Evolutionary conservation across 2,888 invertebrate genomes (phyloP), one percentile per base, ranked within the genome.

Genomic region (Eristalinus sepulchralis): DNA sequence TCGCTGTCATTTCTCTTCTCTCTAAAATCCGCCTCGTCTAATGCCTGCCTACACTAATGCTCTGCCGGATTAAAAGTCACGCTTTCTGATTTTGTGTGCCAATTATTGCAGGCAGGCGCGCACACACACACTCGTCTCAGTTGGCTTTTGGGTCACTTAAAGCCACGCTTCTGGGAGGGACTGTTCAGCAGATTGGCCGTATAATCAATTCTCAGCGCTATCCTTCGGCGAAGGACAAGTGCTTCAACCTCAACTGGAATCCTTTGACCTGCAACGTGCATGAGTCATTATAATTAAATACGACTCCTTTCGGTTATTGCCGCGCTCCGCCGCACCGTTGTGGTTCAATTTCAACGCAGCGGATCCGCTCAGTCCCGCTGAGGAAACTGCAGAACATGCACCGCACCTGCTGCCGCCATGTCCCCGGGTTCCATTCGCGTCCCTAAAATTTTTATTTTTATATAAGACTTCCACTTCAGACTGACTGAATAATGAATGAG

Each of bases 401-500:
- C 2, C 57, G 57, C 57, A 20, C 57, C 24, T 57, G 57, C 57
- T 22, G 22, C n/a, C 57, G 13, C 55, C 47, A 11, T n/a, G n/a
- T 34, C 13, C 36, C 22, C 55, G 55, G 13, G 11, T 39, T 27
- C 27, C 34, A 17, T 8, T 34, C 33, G 59, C 63, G 22, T 81
- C 67, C 59, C 77, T 73, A 68, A 85, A 73, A 71, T 78, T 85
- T 82, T 82, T 60, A 78, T 85, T 85, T 76, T 84, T 81, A 84
- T 85, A 71, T 68, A 85, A 34, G 34, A 79, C 59, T 78, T 64
- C 81, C 73, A 85, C 85, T 82, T 73, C 82, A 85, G 81, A 85
- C 84, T 81, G 70, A 68, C 72, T 85, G 85, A 85, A 85, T 85
- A 82, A 85, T 85, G 77, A 85, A 85, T 66, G 77, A 77, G 81